Percentiles rank a stretch among this genome's conserved stretches.
Conservation (phyloP, 2,888 invertebrate species). For the Homarus gammarus region DNA sequence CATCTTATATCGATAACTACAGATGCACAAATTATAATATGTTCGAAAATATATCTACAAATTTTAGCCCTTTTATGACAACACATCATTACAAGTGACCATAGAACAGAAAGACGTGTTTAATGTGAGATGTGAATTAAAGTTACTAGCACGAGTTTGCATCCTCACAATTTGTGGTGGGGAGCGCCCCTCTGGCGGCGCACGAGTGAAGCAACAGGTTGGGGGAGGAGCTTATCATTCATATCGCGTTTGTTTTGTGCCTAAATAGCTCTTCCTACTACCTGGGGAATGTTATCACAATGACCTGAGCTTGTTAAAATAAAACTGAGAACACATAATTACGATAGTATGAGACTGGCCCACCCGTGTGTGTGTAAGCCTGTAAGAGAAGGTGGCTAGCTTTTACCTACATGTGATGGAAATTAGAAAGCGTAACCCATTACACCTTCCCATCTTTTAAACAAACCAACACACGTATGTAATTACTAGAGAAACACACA, state of each 20-base stretch:
- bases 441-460: too few relatives aligned
- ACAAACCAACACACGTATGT: too few relatives aligned
- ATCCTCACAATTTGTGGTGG: not conserved
- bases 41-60: not conserved
- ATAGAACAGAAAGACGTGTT: not conserved
- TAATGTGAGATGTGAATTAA: not conserved
- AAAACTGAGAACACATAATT: not conserved
- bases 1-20: not conserved
- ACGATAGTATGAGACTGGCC: not conserved
- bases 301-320: not conserved
- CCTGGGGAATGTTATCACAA: not conserved
- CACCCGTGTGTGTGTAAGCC: too few relatives aligned
- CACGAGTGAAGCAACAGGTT: constrained; percentile 46
- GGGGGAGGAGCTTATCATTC: constrained; percentile 36
- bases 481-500: too few relatives aligned
- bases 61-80: not conserved
- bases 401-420: too few relatives aligned
- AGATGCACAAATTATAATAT: not conserved
- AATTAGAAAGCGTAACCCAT: too few relatives aligned
- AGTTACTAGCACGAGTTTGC: not conserved
- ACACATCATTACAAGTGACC: not conserved
- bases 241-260: not conserved
- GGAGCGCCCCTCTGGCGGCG: constrained; percentile 17
- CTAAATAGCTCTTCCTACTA: not conserved
- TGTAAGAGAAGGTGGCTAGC: too few relatives aligned